Percentiles rank a stretch among this genome's conserved stretches.
These are phyloP conservation scores for Chrysodeixis includens DNA, from an alignment of 2,888 invertebrate species.

Conservation along the genomic window DNA sequence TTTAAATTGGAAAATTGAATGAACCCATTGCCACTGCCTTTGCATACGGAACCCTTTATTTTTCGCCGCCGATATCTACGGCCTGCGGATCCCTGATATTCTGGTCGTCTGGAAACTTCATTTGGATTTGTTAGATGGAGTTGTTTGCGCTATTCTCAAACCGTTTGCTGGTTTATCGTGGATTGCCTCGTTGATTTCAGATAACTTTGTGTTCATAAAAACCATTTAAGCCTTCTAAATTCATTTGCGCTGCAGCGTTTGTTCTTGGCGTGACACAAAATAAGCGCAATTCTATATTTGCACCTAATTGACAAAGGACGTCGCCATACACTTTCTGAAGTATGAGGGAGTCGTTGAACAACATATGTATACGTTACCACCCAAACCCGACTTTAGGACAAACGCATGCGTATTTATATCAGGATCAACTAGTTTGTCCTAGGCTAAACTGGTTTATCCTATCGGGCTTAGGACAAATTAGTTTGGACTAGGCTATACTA, in stretches of 20 bases:
- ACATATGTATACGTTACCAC: no score
- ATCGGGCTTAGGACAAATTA: no score
- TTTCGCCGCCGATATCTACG: conserved; percentile 40
- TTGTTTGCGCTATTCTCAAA: conserved; percentile 24
- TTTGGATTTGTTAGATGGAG: conserved; percentile 44
- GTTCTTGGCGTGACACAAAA: no score
- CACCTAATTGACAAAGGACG: no score
- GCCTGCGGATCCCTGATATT: conserved; percentile 18
- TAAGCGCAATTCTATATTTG: no score
- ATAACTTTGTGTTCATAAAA: not conserved
- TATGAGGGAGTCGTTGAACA: no score
- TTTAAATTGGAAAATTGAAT: conserved; percentile 61
- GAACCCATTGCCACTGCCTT: conserved; percentile 40
- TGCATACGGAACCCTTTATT: conserved; percentile 49
- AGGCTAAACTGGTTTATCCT: no score
- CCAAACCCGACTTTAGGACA: no score
- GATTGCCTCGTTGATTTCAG: not conserved
- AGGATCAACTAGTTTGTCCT: no score
- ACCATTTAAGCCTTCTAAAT: not conserved
- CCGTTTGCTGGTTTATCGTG: not conserved
- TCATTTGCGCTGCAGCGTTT: not conserved
- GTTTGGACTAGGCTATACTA: no score
- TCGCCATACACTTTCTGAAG: no score
- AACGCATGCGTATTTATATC: no score
- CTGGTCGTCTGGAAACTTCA: conserved; percentile 40